phyloP scores from a whole-genome alignment of 2,113 vertebrate genomes.

The Tyto alba region DNA sequence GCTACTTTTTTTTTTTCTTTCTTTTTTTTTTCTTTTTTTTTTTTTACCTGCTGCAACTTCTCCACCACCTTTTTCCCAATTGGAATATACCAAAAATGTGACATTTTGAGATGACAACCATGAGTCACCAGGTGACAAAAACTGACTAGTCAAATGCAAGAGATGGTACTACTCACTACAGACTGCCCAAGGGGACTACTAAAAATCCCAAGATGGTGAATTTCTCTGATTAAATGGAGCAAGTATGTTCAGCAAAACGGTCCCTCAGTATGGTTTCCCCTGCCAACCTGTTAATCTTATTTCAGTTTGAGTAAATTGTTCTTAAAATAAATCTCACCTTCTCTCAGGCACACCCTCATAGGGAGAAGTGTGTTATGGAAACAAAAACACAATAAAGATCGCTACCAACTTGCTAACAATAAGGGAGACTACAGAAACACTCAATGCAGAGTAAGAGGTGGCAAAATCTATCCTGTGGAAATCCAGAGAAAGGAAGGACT shows the following conservation, averaged over 20 bases:
- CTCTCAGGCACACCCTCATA: background rate
- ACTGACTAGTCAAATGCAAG: background rate
- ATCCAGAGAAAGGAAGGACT: background rate
- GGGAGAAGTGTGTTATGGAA: background rate
- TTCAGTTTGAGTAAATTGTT: background rate
- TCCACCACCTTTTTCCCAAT: background rate
- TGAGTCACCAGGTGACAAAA: background rate
- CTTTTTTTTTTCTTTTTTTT: background rate
- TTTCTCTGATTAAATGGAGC: background rate
- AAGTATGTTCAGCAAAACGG: background rate
- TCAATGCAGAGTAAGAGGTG: background rate
- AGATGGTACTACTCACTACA: background rate
- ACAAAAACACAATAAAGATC: background rate
- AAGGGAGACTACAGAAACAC: background rate
- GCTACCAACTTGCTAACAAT: background rate
- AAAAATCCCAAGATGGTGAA: background rate
- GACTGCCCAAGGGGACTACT: background rate
- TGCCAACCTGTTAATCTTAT: background rate
- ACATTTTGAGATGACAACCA: background rate
- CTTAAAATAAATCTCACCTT: background rate
- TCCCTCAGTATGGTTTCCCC: background rate
- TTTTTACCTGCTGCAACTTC: background rate
- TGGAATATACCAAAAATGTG: background rate
- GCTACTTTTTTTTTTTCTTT: background rate
- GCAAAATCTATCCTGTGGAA: background rate